Conservation (phyloP, 2,797 vertebrate species). For the Myotis myotis region DNA sequence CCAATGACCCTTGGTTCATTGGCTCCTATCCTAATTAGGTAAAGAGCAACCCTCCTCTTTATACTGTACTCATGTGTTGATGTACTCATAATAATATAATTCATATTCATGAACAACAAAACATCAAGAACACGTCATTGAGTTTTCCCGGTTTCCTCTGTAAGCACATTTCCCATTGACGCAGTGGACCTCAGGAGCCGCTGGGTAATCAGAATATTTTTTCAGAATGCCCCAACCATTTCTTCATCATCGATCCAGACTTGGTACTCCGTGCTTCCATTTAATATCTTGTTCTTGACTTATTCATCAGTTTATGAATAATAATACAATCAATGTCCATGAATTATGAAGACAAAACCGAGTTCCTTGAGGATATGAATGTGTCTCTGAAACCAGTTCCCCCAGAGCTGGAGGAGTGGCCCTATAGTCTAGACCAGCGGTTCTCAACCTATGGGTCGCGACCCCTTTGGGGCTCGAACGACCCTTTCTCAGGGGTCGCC, state of each 20-base stretch:
- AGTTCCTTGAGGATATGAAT: background rate
- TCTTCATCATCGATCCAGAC: background rate
- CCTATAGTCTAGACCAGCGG: too few relatives aligned
- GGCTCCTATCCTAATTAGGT: background rate
- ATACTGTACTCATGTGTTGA: background rate
- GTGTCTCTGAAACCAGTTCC: background rate
- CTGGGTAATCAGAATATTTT: background rate
- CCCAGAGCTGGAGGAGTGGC: too few relatives aligned
- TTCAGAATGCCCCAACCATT: slow-evolving; percentile 26
- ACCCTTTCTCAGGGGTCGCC: too few relatives aligned
- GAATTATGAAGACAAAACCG: background rate
- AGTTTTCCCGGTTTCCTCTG: too few relatives aligned
- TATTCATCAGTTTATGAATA: background rate
- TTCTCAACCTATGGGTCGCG: too few relatives aligned
- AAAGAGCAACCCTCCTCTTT: background rate
- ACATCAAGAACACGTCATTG: background rate
- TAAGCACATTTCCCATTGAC: background rate
- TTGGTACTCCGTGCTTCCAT: background rate
- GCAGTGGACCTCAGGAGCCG: background rate
- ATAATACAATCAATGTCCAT: background rate
- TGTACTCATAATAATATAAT: background rate
- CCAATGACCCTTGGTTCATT: background rate
- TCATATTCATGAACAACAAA: background rate
- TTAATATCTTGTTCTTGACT: background rate
- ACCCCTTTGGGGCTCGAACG: too few relatives aligned